phyloP scores from a whole-genome alignment of 1,140 invertebrate genomes.

The Trichomalopsis sarcophagae region DNA sequence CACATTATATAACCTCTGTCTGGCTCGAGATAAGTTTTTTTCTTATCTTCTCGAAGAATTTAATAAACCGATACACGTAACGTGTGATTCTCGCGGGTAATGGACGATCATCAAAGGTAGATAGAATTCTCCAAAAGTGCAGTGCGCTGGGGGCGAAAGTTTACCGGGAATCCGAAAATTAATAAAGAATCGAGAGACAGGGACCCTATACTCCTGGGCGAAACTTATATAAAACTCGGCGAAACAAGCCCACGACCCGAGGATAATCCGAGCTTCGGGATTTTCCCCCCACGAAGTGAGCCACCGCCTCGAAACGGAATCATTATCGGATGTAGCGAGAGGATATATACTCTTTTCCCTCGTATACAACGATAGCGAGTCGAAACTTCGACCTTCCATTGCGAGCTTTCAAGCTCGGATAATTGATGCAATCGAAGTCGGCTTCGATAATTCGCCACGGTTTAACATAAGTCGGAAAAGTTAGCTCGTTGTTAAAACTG shows the following conservation, averaged over 20 bases:
- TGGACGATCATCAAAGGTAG: background rate
- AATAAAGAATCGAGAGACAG: slow-evolving; percentile 14
- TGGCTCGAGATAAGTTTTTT: background rate
- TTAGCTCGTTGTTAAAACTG: background rate
- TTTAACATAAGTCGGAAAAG: slow-evolving; percentile 29
- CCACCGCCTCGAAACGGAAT: background rate
- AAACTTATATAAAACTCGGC: slow-evolving; percentile 27
- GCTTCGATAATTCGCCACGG: slow-evolving; percentile 10
- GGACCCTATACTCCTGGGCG: background rate
- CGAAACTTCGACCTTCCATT: background rate
- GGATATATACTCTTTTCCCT: background rate
- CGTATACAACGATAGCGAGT: background rate
- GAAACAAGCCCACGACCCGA: background rate
- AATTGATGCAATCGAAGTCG: slow-evolving; percentile 17
- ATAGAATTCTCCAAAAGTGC: slow-evolving; percentile 17
- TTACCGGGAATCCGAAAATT: slow-evolving; percentile 11
- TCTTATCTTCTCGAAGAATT: background rate
- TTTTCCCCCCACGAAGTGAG: background rate
- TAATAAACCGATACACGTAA: background rate
- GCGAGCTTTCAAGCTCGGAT: background rate
- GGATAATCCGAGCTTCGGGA: background rate
- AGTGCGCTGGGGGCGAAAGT: background rate
- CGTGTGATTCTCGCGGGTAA: background rate
- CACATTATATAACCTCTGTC: no score
- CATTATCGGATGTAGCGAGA: background rate